Percentiles rank a stretch among this genome's conserved stretches.
These are phyloP conservation scores for Montipora capricornis DNA, from an alignment of 64 coral and sea anemone genomes.

Conservation along the genomic window DNA sequence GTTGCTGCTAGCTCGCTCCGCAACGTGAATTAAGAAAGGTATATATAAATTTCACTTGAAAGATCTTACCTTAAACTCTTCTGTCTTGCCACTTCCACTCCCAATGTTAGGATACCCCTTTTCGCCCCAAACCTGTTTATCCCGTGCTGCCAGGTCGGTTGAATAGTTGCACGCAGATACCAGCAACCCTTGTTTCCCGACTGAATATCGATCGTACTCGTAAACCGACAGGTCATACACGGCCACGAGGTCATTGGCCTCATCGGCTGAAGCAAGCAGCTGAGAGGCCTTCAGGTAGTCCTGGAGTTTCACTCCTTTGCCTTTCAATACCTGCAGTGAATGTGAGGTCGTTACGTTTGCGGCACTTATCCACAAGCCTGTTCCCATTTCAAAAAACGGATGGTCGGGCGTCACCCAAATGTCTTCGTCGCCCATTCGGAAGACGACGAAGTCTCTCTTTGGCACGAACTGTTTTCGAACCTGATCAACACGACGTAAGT, in stretches of 20 bases:
- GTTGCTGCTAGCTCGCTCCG: too few species aligned
- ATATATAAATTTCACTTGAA: not conserved
- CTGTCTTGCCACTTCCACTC: not conserved
- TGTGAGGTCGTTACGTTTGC: conserved; percentile 62
- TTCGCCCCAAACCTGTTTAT: conserved; percentile 81
- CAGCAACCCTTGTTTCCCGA: conserved; percentile 82
- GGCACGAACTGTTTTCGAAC: conserved; percentile 69
- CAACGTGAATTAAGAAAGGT: too few species aligned
- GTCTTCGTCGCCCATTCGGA: conserved; percentile 69
- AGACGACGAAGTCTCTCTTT: conserved; percentile 62
- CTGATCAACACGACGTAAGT: conserved; percentile 75
- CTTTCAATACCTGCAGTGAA: conserved; percentile 64
- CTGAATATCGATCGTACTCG: conserved; percentile 91
- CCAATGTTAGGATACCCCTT: conserved; percentile 12
- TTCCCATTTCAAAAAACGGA: conserved; percentile 66
- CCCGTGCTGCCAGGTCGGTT: conserved; percentile 37
- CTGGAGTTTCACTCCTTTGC: conserved; percentile 57
- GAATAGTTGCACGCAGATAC: conserved; percentile 71
- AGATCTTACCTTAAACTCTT: not conserved
- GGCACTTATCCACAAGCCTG: conserved; percentile 71
- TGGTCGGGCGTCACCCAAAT: conserved; percentile 82
- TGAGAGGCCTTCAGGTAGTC: conserved; percentile 47
- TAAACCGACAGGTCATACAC: conserved; percentile 87
- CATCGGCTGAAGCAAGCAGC: conserved; percentile 6
- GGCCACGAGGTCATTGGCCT: conserved; percentile 28